Evolutionary conservation across 2,888 invertebrate species (phyloP), one percentile per base, ranked within the genome.

Genomic region (Liodrosophila aerea): DNA sequence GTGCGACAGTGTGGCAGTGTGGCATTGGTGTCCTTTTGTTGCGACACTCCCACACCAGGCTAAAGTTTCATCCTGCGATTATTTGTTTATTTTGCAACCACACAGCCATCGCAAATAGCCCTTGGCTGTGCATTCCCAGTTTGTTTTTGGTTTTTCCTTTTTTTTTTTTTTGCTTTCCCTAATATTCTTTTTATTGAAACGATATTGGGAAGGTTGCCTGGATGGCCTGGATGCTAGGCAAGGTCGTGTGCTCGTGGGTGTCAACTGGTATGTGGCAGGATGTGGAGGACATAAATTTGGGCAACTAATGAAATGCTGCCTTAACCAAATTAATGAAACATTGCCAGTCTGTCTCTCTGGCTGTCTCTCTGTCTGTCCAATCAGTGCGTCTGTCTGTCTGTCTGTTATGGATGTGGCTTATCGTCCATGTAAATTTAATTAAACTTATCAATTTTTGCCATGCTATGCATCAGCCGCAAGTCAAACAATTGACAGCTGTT

Each of bases 291-390:
- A 77, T 84, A 71, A 84, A 74, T 81, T 77, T 49, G 43, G 33
- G 41, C 31, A 50, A 51, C 82, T 77, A 78, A 78, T 77, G 82
- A 77, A 84, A 81, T 54, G n/a, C n/a, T n/a, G n/a, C n/a, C n/a
- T n/a, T n/a, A n/a, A n/a, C 22, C 22, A 5, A 22, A 22, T 2
- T 22, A 22, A 22, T 22, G 22, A 22, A 22, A 5, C 33, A n/a
- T n/a, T n/a, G n/a, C n/a, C n/a, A n/a, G n/a, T n/a, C n/a, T n/a
- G 29, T 44, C 16, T 29, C 8, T 27, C 44, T 5, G 2, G 9
- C 5, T 44, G 7, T 30, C 49, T 9, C 0, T 8, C 11, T 22
- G 11, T 9, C 45, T 8, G 27, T 27, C 8, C n/a, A n/a, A n/a
- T n/a, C n/a, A n/a, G 18, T 30, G n/a, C 15, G 18, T 39, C 18